Conservation (phyloP, 1,140 invertebrate genomes). For the Drosophila ercepeae region DNA sequence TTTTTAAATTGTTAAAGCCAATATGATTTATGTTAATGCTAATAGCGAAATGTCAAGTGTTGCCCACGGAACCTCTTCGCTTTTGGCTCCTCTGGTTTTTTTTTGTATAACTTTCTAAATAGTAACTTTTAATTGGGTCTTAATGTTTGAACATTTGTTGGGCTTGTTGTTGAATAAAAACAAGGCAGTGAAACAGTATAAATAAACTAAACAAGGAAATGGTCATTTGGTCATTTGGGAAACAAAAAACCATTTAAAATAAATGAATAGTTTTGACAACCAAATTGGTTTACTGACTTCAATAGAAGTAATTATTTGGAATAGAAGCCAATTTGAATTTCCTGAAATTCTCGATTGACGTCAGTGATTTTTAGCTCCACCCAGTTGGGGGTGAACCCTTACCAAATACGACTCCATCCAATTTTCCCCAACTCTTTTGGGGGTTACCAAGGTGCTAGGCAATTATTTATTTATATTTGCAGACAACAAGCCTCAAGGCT, state of each 20-base stretch:
- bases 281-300: background rate
- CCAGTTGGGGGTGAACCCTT: background rate
- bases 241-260: background rate
- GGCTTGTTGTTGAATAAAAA: background rate
- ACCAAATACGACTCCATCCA: slow-evolving; percentile 4
- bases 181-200: slow-evolving; percentile 7
- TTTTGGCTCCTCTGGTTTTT: slow-evolving; percentile 4
- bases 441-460: slow-evolving; percentile 46
- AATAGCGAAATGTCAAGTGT: slow-evolving; percentile 76
- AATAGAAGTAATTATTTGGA: background rate
- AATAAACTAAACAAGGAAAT: slow-evolving; percentile 8
- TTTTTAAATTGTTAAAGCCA: slow-evolving; percentile 64
- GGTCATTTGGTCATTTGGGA: background rate
- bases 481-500: slow-evolving; percentile 58
- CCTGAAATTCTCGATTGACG: background rate
- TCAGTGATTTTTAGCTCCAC: background rate
- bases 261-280: background rate
- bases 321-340: background rate
- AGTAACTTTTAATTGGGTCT: slow-evolving; percentile 32
- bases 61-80: slow-evolving; percentile 45
- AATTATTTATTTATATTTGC: slow-evolving; percentile 57
- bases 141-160: background rate
- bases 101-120: slow-evolving; percentile 40
- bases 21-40: slow-evolving; percentile 79
- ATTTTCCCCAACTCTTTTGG: slow-evolving; percentile 3